Conservation (phyloP, 2,888 invertebrate genomes). For the Pollenia angustigena region DNA sequence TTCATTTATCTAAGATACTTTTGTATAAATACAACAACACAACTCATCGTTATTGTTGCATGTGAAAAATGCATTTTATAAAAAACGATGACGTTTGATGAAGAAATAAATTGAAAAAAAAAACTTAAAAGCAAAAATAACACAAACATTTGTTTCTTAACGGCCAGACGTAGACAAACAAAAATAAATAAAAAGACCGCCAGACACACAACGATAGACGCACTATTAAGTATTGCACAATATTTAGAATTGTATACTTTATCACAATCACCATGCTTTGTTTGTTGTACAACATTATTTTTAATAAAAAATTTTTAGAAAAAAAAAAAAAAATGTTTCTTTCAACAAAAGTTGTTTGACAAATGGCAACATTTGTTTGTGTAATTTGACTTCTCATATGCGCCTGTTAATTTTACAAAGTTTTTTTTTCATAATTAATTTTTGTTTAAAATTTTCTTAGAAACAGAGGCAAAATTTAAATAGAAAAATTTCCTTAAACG, state of each 20-base stretch:
- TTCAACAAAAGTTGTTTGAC: conserved; percentile 17
- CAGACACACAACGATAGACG: conserved; percentile 6
- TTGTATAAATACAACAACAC: conserved; percentile 14
- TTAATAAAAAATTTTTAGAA: not conserved
- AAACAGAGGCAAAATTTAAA: conserved; percentile 54
- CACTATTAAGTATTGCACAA: conserved; percentile 30
- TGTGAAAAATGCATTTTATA: conserved; percentile 36
- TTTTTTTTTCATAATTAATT: conserved; percentile 2
- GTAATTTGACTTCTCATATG: not conserved
- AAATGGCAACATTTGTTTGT: conserved; percentile 12
- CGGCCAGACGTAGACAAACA: conserved; percentile 1
- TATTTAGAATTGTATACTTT: not conserved
- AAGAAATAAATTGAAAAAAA: conserved; percentile 12
- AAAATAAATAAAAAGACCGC: not conserved
- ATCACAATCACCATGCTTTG: conserved; percentile 21
- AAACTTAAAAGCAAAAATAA: conserved; percentile 32
- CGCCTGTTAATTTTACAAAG: not conserved
- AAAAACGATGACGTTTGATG: conserved; percentile 48
- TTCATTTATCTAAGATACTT: not conserved
- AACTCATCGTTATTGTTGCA: conserved; percentile 41
- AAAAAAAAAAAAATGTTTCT: conserved; percentile 8
- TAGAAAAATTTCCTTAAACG: conserved; percentile 60
- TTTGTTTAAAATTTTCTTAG: not conserved
- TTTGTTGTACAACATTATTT: conserved; percentile 12
- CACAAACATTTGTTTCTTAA: conserved; percentile 15